Base-by-base conservation (phyloP, 2,113 vertebrate species). In the Engraulis encrasicolus region DNA sequence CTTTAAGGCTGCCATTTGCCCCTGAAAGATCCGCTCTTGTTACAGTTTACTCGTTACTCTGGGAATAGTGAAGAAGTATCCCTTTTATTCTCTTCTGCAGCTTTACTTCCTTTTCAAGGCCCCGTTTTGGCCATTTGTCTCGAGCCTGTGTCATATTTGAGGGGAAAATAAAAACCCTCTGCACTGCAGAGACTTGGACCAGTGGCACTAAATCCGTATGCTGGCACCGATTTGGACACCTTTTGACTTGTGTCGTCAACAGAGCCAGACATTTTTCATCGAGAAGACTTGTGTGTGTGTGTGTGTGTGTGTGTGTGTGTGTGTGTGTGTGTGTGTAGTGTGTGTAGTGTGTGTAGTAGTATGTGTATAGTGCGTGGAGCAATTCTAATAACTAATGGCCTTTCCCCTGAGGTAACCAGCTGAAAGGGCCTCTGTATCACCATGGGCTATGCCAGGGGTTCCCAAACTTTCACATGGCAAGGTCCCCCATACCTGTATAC, bases 11-110 rank as follows among this genome's bases (percentile, higher is more conserved):
- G 82, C 45, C 78, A 78, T 45, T 49, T 18, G 71, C 84, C 84
- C 84, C 84, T 91, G 88, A 92, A 90, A 92, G 86, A 27, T 36
- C 40, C 83, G 82, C 86, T 91, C 84, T 90, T 87, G 61, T 83
- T 54, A 66, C 66, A 78, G 58, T 37, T 82, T 74, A 74, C n/a
- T n/a, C n/a, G n/a, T n/a, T n/a, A 52, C 36, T 77, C 18, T 31
- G 14, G 20, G 23, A 9, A 2, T 12, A 66, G 58, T 31, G 27
- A 66, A 31, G 52, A 77, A 36, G 17, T 37, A 45, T 45, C 40
- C 40, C 3, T 9, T 45, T n/a, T n/a, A n/a, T n/a, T 45, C 40
- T 9, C 40, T 45, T 45, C 40, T 45, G 3, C 9, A 5, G 40
- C 40, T 45, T 45, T 9, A 45, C 40, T 45, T 45, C 40, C 9